phyloP scores from a whole-genome alignment of 2,888 invertebrate genomes.

The Torymus auratus region DNA sequence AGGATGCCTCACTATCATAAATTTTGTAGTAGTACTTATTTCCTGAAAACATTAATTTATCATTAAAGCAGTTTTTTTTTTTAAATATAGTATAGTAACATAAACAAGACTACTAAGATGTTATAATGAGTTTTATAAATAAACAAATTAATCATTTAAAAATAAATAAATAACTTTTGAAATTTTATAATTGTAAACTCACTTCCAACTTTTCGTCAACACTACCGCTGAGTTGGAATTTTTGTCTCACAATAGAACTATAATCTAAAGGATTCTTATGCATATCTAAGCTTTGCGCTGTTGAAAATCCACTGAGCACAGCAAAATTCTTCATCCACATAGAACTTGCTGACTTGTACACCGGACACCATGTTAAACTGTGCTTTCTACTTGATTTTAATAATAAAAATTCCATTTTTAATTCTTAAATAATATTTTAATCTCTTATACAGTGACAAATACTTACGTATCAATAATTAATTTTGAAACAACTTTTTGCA shows the following conservation, averaged over 20 bases:
- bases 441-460: neutral
- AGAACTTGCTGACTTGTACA: conserved; percentile 73
- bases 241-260: conserved; percentile 66
- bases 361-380: conserved; percentile 72
- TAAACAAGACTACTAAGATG: neutral
- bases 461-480: conserved; percentile 69
- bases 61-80: neutral
- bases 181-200: neutral
- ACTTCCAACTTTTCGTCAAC: conserved; percentile 19
- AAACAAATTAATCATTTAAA: conserved; percentile 1
- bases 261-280: conserved; percentile 7
- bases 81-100: neutral
- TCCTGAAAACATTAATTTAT: conserved; percentile 59
- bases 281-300: neutral
- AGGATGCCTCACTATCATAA: conserved; percentile 78
- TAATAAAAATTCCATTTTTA: neutral
- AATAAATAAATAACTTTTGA: neutral
- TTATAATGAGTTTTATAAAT: neutral
- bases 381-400: conserved; percentile 62
- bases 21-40: conserved; percentile 64
- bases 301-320: conserved; percentile 57
- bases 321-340: conserved; percentile 73
- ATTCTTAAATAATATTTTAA: neutral
- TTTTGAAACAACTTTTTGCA: conserved; percentile 47
- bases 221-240: conserved; percentile 60